These are phyloP conservation scores for Caenorhabditis macrosperma DNA, from an alignment of 2,888 invertebrate species.

Conservation along the genomic window DNA sequence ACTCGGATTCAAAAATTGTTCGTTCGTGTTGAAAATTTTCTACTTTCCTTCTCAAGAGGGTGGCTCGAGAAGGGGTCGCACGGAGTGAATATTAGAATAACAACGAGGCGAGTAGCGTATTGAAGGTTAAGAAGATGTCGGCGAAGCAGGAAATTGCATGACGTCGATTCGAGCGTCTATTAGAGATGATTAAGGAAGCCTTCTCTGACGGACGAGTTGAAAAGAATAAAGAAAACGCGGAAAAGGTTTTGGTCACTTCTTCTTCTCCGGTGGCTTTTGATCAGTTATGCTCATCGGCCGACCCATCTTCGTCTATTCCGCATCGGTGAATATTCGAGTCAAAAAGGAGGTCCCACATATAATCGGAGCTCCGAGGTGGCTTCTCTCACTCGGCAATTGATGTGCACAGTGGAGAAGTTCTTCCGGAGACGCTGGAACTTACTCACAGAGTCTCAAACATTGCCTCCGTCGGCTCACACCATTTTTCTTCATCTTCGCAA, in stretches of 20 bases:
- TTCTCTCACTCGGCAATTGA: neutral
- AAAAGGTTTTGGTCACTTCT: constrained; percentile 39
- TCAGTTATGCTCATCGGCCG: constrained; percentile 39
- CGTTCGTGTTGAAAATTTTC: constrained; percentile 18
- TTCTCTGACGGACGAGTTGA: constrained; percentile 25
- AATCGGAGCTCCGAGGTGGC: constrained; percentile 5
- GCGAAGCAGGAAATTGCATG: constrained; percentile 16
- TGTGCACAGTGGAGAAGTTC: neutral
- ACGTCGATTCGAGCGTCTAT: constrained; percentile 38
- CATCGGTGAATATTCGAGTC: constrained; percentile 43
- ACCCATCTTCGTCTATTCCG: constrained; percentile 46
- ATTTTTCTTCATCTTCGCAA: neutral
- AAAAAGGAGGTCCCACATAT: constrained; percentile 18
- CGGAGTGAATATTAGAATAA: neutral
- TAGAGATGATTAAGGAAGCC: constrained; percentile 35
- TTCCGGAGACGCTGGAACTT: neutral
- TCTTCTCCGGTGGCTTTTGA: constrained; percentile 44
- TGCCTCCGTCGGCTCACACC: neutral
- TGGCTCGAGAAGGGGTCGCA: neutral
- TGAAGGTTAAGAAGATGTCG: neutral
- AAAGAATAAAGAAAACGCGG: constrained; percentile 29
- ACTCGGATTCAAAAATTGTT: constrained; percentile 20
- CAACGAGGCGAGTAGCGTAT: constrained; percentile 8
- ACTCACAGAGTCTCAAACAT: neutral
- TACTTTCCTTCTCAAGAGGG: neutral